A percentile compares a stretch with the other conserved stretches of the same genome.
phyloP scores from a whole-genome alignment of 2,113 vertebrate genomes.

The Oncorhynchus clarkii region DNA sequence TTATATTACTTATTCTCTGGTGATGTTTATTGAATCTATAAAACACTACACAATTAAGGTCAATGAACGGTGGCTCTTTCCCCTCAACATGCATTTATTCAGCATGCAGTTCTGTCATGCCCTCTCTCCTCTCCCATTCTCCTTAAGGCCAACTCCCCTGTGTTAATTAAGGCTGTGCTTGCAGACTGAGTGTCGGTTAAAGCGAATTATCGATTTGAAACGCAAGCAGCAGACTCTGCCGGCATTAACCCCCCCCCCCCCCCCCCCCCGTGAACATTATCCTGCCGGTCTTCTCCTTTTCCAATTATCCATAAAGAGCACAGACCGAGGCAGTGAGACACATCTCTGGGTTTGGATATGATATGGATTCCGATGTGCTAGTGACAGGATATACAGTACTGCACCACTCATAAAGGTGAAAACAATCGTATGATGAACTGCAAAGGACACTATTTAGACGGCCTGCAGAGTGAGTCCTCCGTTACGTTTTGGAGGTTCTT shows the following conservation, averaged over 20 bases:
- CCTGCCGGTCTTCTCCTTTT: conserved; percentile 21
- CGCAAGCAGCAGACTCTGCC: conserved; percentile 20
- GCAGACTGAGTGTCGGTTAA: background rate
- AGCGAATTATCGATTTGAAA: conserved; percentile 56
- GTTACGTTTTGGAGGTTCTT: background rate
- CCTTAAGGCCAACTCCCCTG: background rate
- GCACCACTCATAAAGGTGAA: conserved; percentile 28
- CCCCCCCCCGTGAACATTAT: background rate
- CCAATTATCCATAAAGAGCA: conserved; percentile 47
- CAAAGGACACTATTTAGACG: background rate
- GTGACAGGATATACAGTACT: conserved; percentile 10
- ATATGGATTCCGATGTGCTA: conserved; percentile 18
- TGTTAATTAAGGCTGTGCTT: conserved; percentile 49
- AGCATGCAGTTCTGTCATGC: background rate
- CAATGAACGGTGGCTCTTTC: background rate
- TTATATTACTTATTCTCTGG: conserved; percentile 3
- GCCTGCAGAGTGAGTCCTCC: conserved; percentile 7
- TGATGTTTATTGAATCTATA: conserved; percentile 4
- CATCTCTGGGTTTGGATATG: conserved; percentile 20
- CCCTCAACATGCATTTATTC: background rate
- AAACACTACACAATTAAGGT: conserved; percentile 3
- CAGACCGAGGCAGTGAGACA: background rate
- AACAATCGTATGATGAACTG: conserved; percentile 44
- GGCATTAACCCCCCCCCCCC: conserved; percentile 16
- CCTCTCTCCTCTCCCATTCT: background rate